Percentiles rank a stretch among this genome's conserved stretches.
phyloP scores from a whole-genome alignment of 2,888 invertebrate species.

The Perithous albicinctus region DNA sequence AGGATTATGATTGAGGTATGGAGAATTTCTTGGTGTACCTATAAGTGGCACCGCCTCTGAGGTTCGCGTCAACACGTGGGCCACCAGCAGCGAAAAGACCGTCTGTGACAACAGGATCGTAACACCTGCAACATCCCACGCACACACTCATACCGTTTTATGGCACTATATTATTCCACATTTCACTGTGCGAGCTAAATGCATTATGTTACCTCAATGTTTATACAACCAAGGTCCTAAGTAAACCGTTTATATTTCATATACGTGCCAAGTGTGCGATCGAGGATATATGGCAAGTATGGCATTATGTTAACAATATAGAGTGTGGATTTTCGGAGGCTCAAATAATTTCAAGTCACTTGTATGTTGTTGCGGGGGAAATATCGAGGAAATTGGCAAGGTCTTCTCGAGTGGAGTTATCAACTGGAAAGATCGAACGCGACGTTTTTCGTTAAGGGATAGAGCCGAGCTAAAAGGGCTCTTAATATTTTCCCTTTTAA shows the following conservation, averaged over 20 bases:
- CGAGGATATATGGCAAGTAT: background rate
- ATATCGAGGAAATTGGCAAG: background rate
- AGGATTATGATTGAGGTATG: slow-evolving; percentile 67
- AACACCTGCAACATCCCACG: slow-evolving; percentile 96
- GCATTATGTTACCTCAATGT: background rate
- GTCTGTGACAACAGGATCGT: slow-evolving; percentile 99
- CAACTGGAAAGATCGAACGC: slow-evolving; percentile 4
- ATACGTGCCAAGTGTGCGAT: background rate
- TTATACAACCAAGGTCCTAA: slow-evolving; percentile 3
- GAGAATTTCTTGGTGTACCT: slow-evolving; percentile 87
- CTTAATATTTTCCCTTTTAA: background rate
- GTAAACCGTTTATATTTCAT: slow-evolving; percentile 15
- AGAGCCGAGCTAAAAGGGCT: background rate
- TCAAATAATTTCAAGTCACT: background rate
- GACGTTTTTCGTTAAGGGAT: slow-evolving; percentile 7
- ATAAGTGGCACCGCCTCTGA: slow-evolving; percentile 99
- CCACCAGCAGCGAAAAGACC: slow-evolving; percentile 99
- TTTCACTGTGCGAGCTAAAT: slow-evolving; percentile 9
- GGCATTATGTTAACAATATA: background rate
- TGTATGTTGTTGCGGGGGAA: no score
- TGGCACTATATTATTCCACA: slow-evolving; percentile 32
- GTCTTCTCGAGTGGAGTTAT: background rate
- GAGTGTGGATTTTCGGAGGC: background rate
- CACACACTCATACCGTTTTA: slow-evolving; percentile 85
- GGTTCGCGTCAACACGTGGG: slow-evolving; percentile 99